Conservation (phyloP, 2,888 invertebrate genomes). For the Drosophila tanythrix region DNA sequence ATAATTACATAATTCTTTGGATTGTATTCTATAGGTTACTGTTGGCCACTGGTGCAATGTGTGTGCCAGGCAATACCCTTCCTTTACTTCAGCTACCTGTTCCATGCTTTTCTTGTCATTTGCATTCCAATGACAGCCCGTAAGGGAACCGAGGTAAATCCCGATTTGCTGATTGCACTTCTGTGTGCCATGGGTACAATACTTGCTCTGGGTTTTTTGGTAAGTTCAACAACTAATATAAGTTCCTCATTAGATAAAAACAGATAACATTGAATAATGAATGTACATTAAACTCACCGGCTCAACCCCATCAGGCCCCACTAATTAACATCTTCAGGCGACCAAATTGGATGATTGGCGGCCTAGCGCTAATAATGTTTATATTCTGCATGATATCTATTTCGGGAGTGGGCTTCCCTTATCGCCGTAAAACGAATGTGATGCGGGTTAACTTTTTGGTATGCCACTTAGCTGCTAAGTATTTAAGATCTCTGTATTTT, state of each 20-base stretch:
- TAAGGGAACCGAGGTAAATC: conserved; percentile 85
- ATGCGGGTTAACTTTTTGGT: conserved; percentile 86
- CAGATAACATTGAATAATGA: background rate
- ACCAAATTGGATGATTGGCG: conserved; percentile 69
- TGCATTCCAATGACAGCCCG: conserved; percentile 88
- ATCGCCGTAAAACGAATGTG: conserved; percentile 85
- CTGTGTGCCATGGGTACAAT: conserved; percentile 82
- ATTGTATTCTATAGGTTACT: conserved; percentile 54
- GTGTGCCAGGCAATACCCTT: conserved; percentile 84
- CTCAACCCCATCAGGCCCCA: conserved; percentile 70
- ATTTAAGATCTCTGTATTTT: fast-evolving
- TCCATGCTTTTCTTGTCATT: conserved; percentile 85
- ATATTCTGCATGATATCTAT: conserved; percentile 81
- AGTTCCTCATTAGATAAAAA: background rate
- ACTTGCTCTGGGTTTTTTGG: conserved; percentile 81
- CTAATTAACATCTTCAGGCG: conserved; percentile 82
- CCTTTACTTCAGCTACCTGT: conserved; percentile 85
- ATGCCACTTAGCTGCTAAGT: conserved; percentile 29
- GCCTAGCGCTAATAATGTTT: conserved; percentile 63
- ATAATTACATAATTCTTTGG: background rate
- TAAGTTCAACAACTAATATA: conserved; percentile 42
- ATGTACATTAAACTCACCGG: background rate
- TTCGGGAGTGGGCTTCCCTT: conserved; percentile 87
- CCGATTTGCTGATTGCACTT: conserved; percentile 86
- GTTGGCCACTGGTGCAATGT: conserved; percentile 77